Percentiles rank a stretch among this genome's conserved stretches.
These are phyloP conservation scores for Andrena haemorrhoa DNA, from an alignment of 2,888 invertebrate species.

Conservation along the genomic window DNA sequence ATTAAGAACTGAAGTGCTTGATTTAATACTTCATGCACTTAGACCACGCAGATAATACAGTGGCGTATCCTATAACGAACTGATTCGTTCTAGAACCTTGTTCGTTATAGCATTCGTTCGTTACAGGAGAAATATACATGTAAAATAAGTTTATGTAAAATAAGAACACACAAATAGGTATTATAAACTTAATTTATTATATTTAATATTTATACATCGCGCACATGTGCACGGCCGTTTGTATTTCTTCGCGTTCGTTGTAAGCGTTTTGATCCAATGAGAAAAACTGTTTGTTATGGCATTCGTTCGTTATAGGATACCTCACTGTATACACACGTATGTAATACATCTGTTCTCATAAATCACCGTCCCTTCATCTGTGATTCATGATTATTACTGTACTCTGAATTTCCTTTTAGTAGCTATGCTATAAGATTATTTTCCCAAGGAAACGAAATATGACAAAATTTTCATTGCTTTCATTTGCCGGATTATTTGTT, in stretches of 20 bases:
- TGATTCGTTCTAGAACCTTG: too few species aligned
- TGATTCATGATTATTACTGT: conserved; percentile 15
- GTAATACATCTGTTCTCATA: not conserved
- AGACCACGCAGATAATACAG: not conserved
- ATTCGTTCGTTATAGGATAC: too few species aligned
- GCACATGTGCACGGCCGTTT: too few species aligned
- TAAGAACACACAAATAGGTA: not conserved
- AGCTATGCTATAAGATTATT: not conserved
- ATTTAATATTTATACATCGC: too few species aligned
- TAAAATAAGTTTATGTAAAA: too few species aligned
- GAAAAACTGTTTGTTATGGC: too few species aligned
- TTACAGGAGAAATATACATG: not conserved
- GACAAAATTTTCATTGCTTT: not conserved
- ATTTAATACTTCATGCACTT: not conserved
- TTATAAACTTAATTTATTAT: too few species aligned
- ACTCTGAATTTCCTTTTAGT: not conserved
- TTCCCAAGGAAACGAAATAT: not conserved
- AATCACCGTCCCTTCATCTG: not conserved
- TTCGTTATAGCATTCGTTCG: too few species aligned
- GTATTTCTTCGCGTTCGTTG: too few species aligned
- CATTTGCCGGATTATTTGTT: not conserved
- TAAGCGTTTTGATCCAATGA: too few species aligned
- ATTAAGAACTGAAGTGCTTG: not conserved
- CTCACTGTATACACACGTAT: too few species aligned
- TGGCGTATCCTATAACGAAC: too few species aligned